phyloP scores from a whole-genome alignment of 2,113 vertebrate genomes.

The Nibea albiflora region DNA sequence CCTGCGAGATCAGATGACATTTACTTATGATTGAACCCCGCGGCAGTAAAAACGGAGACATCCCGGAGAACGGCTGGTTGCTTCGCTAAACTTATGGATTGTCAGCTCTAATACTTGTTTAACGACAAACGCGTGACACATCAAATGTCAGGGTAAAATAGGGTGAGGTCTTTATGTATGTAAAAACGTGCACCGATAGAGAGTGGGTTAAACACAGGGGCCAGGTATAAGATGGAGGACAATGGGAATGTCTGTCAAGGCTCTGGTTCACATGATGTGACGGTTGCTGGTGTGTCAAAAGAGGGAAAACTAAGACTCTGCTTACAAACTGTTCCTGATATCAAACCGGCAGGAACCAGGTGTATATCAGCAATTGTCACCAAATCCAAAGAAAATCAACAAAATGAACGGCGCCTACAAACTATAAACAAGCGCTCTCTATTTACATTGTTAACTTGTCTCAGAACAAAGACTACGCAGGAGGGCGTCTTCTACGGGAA shows the following conservation, averaged over 20 bases:
- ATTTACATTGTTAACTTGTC: conserved; percentile 29
- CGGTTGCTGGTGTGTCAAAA: background rate
- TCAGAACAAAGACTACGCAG: conserved; percentile 54
- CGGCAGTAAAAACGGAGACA: background rate
- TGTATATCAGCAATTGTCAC: conserved; percentile 7
- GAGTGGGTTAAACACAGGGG: background rate
- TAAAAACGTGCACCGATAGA: background rate
- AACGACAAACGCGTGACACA: no score
- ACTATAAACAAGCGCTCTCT: conserved; percentile 35
- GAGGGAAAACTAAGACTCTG: background rate
- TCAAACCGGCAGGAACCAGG: conserved; percentile 35
- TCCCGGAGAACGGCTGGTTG: background rate
- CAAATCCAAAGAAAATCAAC: conserved; percentile 20
- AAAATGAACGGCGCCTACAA: conserved; percentile 26
- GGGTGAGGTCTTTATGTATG: no score
- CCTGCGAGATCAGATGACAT: background rate
- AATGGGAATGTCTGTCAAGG: background rate
- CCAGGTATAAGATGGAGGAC: background rate
- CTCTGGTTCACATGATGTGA: background rate
- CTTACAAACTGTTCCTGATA: conserved; percentile 23
- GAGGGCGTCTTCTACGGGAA: conserved; percentile 17
- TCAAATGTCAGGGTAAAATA: no score
- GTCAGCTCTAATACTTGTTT: no score
- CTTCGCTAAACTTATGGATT: no score
- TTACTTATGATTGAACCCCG: background rate